These are phyloP conservation scores for Istiophorus platypterus DNA, from an alignment of 2,113 vertebrate species.

Conservation along the genomic window DNA sequence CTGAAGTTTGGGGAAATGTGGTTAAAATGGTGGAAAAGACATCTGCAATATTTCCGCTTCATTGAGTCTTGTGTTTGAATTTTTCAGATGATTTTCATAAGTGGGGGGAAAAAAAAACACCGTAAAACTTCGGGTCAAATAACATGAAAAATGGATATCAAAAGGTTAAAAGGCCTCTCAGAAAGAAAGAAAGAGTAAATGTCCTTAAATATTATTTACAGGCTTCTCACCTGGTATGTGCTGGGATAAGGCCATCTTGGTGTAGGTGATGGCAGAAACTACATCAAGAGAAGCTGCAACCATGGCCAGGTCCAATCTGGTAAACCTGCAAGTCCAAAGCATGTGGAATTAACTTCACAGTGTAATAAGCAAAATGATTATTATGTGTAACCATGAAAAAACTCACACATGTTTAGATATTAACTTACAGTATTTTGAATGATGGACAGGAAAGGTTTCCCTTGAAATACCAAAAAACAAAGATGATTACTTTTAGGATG, in stretches of 20 bases:
- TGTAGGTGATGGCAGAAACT: constrained; percentile 39
- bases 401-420: background rate
- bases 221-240: constrained; percentile 62
- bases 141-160: background rate
- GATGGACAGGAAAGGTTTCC: constrained; percentile 68
- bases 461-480: constrained; percentile 49
- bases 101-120: no score
- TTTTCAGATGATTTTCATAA: no score
- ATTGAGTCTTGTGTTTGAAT: no score
- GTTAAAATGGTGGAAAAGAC: no score
- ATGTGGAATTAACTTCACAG: constrained; percentile 9
- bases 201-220: no score
- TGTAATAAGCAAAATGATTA: background rate
- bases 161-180: background rate
- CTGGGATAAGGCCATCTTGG: constrained; percentile 40
- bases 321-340: constrained; percentile 55
- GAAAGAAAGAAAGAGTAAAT: no score
- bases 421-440: constrained; percentile 75
- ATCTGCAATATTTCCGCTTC: no score
- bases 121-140: no score
- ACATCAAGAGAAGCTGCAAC: constrained; percentile 22
- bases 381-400: background rate
- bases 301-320: constrained; percentile 64
- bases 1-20: no score
- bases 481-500: constrained; percentile 10